Evolutionary conservation across 2,888 invertebrate genomes (phyloP), one percentile per base, ranked within the genome.

Genomic region (Parnassius glacialis): DNA sequence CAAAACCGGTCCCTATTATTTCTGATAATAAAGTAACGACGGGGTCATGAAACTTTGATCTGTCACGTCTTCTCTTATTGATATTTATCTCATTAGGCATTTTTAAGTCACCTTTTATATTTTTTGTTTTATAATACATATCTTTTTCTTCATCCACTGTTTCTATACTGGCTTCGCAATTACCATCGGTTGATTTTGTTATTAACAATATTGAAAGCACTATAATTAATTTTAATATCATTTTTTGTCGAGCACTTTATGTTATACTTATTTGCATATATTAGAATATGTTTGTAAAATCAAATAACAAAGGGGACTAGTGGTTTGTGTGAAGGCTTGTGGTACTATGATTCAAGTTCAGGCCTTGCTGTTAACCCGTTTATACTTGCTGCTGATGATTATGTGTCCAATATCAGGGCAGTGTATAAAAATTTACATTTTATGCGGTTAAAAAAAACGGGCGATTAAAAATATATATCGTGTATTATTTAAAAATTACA

Each of bases 11-110:
- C 1, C 79, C 75, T 2, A 76, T 74, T 0, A 76, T 74, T 62
- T 81, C 67, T 50, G 81, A 53, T 47, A 87, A 66, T 12, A 78
- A 68, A 34, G 85, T 76, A 9, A 85, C 68, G 41, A 84, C 67
- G 2, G 79, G 76, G 61, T 71, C 79, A 52, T 78, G 76, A 7
- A 70, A 65, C 25, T 70, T 69, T 3, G 81, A 79, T 63, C 82
- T 66, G 34, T 65, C 56, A 10, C 79, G 58, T 59, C 69, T 78
- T 59, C 69, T 78, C 7, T 70, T 72, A 43, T 64, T 70, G 9
- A 10, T 10, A 13, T 11, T 51, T 2, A 41, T 51, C 12, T 13
- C n/a, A 10, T 1, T n/a, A 2, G 12, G 11, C 16, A n/a, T 9
- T 47, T 25, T 10, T n/a, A 2, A 20, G 0, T 44, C 11, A 11